Base-by-base conservation (phyloP, 2,113 vertebrate genomes). In the Mungos mungo region DNA sequence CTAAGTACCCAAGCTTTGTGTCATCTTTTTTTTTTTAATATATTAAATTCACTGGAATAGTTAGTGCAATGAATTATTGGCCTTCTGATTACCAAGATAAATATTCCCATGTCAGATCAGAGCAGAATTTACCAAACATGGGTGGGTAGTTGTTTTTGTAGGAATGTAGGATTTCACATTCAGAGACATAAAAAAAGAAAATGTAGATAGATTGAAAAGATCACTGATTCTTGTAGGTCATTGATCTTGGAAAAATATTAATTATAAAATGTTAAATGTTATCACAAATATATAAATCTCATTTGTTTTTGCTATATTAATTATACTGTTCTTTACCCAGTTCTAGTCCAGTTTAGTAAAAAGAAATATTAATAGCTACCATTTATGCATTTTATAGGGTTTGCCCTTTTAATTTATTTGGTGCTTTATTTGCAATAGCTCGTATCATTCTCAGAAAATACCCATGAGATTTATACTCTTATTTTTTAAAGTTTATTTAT, bases 401-500 rank as follows among this genome's bases (percentile, higher is more conserved):
- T 86, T 96, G 2, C 2, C 41, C 21, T 90, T 80, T 93, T 83
- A 41, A 5, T 88, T 85, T 81, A 71, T 71, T 82, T 23, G 93
- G 19, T 90, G 27, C 2, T 93, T 93, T 79, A 84, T 33, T 93
- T 95, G 47, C 14, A 52, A 35, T 50, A 95, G 27, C 31, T 91
- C 23, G 57, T 91, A 38, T 50, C 88, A 93, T 89, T 25, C 65
- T 95, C 47, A 71, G 33, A 85, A 89, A 69, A 88, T 23, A 33
- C 33, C 60, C 86, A 10, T 91, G 31, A 95, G 69, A 88, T 93
- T 96, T 93, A 85, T 95, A 65, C 12, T 88, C 60, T 45, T 95
- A 74, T 50, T 23, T 60, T 60, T 60, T 60, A 25, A 60, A 3
- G 57, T 60, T 60, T 25, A 60, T 25, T 60, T 60, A 60, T 60